A percentile compares a stretch with the other conserved stretches of the same genome.
Conservation (phyloP, 2,797 vertebrate genomes). For the Cryptoblepharus egeriae region DNA sequence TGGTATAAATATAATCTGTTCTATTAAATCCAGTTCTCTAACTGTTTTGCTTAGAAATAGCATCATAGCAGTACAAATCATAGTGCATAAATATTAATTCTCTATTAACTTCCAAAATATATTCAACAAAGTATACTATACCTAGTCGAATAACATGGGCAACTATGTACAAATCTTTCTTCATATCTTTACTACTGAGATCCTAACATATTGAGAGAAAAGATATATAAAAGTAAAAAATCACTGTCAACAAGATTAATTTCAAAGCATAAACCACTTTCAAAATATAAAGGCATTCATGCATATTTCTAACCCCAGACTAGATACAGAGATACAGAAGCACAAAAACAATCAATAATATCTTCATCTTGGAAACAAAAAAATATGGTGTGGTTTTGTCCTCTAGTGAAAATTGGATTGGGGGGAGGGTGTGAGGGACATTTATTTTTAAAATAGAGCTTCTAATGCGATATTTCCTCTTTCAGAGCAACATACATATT, state of each 20-base stretch:
- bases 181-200: constrained; percentile 98
- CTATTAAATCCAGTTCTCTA: constrained; percentile 10
- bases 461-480: background rate
- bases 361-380: background rate
- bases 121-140: constrained; percentile 72
- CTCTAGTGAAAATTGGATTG: background rate
- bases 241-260: background rate
- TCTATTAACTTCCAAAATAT: constrained; percentile 10
- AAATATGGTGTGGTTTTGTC: background rate
- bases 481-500: background rate
- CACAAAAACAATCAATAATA: no score
- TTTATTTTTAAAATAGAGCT: background rate
- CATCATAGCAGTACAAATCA: background rate
- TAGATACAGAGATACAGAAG: background rate
- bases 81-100: background rate
- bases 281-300: background rate
- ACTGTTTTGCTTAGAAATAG: background rate
- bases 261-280: background rate
- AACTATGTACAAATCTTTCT: constrained; percentile 97
- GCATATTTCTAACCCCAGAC: background rate
- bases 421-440: no score
- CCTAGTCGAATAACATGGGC: constrained; percentile 97
- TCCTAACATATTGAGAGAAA: constrained; percentile 81
- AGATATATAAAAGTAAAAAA: constrained; percentile 20
- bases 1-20: no score